These are phyloP conservation scores for Tuta absoluta DNA, from an alignment of 2,888 invertebrate genomes.

Conservation along the genomic window DNA sequence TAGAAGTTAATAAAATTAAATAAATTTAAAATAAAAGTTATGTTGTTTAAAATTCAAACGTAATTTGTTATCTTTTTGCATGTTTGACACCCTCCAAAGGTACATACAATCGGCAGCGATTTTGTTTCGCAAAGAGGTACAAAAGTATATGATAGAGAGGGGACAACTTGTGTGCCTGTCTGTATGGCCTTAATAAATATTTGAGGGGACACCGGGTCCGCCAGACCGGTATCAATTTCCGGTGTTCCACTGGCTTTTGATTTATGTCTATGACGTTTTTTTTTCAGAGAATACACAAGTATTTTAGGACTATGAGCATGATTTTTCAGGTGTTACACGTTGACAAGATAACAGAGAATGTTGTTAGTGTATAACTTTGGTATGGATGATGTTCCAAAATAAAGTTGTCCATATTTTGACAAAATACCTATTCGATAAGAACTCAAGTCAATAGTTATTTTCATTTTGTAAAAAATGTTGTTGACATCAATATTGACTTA, in stretches of 20 bases:
- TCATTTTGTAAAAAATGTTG: too few relatives aligned
- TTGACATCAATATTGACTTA: too few relatives aligned
- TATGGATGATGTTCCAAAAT: too few relatives aligned
- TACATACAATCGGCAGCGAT: constrained; percentile 3
- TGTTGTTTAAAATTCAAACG: background rate
- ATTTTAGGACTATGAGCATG: background rate
- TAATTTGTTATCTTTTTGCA: constrained; percentile 11
- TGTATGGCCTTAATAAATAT: constrained; percentile 34
- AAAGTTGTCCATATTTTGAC: too few relatives aligned
- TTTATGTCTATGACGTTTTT: constrained; percentile 65
- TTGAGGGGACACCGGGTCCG: constrained; percentile 50
- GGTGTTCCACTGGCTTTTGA: constrained; percentile 64
- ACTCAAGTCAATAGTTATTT: too few relatives aligned
- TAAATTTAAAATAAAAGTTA: too few relatives aligned
- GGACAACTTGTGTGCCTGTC: background rate
- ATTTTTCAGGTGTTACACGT: background rate
- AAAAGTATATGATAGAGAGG: too few relatives aligned
- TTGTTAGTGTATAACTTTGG: too few relatives aligned
- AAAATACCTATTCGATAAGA: too few relatives aligned
- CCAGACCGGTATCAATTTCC: constrained; percentile 73
- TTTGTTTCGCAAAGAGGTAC: background rate
- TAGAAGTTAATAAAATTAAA: too few relatives aligned
- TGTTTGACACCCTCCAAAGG: constrained; percentile 11
- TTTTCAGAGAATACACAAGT: constrained; percentile 37
- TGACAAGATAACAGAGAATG: constrained; percentile 11